Base-by-base conservation (phyloP, 2,888 invertebrate genomes). In the Cephus nigrinus region DNA sequence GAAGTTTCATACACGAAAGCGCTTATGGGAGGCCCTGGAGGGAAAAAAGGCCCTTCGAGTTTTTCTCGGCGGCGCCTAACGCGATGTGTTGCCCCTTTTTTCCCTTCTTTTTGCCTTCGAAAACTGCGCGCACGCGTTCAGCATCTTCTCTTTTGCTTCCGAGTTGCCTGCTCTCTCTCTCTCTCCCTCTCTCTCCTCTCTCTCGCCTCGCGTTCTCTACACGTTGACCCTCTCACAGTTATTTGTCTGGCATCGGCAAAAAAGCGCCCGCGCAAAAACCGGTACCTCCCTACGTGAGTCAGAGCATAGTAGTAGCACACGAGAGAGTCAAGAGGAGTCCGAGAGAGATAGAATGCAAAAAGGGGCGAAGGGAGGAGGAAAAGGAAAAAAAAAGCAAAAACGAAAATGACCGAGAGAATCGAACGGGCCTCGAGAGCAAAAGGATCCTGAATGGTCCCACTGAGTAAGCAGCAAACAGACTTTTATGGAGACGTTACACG, bases 401-500 rank as follows among this genome's bases (percentile, higher is more conserved):
- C 30, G 80, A 69, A 81, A 79, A 76, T 75, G 75, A 78, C 71
- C 77, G 75, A 68, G 72, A 79, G 77, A 80, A 80, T 32, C 32
- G 80, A 80, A 79, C 71, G 77, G 76, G 79, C 74, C 76, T 69
- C 15, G 75, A 78, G 76, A 76, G 75, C 78, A 78, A 69, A 69
- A 69, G 69, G 30, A 32, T 69, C 69, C 69, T 69, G 31, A 69
- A 69, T 69, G 69, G 69, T 0, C 30, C 69, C 69, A 31, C 75
- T 40, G 76, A 73, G 34, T 34, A 32, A 69, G 78, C 75, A 55
- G 33, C 69, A 77, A 80, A 81, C 76, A 71, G 82, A 81, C 82
- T 82, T 85, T 86, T 86, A 87, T 87, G 82, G 83, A 87, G 87
- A 89, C 84, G 85, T 87, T 86, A 85, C 85, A 85, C 85, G 86